Percentiles rank a stretch among this genome's conserved stretches.
These are phyloP conservation scores for Triplophysa tibetana DNA, from an alignment of 2,113 vertebrate genomes.

Conservation along the genomic window DNA sequence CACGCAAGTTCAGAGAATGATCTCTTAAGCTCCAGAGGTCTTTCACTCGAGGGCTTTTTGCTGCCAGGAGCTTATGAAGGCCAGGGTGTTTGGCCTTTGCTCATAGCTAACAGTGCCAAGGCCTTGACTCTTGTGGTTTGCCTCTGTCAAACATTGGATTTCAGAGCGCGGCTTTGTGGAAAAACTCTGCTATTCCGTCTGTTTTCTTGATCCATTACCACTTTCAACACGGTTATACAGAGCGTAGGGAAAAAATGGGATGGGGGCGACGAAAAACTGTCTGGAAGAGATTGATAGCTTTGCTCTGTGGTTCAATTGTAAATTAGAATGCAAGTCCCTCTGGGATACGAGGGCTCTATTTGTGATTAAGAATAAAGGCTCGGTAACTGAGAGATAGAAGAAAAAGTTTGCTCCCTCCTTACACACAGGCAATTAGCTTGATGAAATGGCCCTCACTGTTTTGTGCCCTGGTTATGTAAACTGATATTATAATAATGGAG, in stretches of 20 bases:
- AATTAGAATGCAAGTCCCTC: conserved; percentile 96
- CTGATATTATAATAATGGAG: conserved; percentile 90
- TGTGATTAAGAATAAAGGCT: conserved; percentile 99
- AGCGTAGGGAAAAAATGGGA: conserved; percentile 65
- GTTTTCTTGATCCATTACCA: conserved; percentile 74
- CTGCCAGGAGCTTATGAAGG: conserved; percentile 46
- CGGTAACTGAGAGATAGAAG: conserved; percentile 92
- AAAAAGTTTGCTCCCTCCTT: conserved; percentile 93
- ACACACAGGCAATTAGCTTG: conserved; percentile 99
- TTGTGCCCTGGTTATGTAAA: conserved; percentile 86
- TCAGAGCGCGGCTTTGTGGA: conserved; percentile 29
- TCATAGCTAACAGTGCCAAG: conserved; percentile 30
- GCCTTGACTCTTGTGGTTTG: conserved; percentile 44
- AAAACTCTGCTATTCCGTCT: conserved; percentile 62
- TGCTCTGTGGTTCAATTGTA: conserved; percentile 99
- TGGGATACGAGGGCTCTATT: conserved; percentile 92
- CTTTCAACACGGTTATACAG: conserved; percentile 92
- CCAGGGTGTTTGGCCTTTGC: conserved; percentile 50
- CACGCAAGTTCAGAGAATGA: conserved; percentile 26
- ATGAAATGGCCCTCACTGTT: conserved; percentile 88
- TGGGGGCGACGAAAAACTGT: conserved; percentile 77
- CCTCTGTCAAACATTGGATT: conserved; percentile 15
- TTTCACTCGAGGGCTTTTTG: conserved; percentile 29
- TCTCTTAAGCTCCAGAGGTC: conserved; percentile 42
- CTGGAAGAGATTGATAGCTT: conserved; percentile 97